phyloP scores from a whole-genome alignment of 2,797 vertebrate species.

The Halcyon badia region DNA sequence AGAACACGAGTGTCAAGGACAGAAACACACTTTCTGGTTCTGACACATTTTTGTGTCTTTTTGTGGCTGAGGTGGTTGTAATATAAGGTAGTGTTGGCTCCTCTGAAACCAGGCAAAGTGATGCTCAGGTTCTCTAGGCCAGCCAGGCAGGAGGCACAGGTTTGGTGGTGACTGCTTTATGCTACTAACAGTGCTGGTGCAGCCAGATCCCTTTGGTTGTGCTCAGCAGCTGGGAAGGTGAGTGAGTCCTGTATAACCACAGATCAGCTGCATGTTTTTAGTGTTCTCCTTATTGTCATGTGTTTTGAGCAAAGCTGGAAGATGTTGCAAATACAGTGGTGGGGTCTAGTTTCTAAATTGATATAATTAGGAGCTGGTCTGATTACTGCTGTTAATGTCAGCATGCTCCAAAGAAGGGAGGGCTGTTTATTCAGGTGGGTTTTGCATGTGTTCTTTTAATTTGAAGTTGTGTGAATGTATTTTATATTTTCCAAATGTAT shows the following conservation, averaged over 20 bases:
- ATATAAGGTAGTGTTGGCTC: background rate
- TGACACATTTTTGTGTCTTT: background rate
- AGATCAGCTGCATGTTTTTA: background rate
- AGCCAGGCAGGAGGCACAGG: rapidly evolving
- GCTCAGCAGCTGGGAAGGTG: background rate
- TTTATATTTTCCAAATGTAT: slow-evolving; percentile 11
- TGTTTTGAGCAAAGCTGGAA: background rate
- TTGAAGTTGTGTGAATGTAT: slow-evolving; percentile 11
- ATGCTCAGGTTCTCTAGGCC: background rate
- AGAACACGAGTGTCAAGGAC: background rate
- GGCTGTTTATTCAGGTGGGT: background rate
- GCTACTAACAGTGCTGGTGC: background rate
- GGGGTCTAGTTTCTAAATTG: background rate
- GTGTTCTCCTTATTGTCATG: background rate
- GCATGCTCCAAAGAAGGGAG: background rate
- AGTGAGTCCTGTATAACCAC: background rate
- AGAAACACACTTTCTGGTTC: background rate
- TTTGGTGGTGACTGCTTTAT: background rate
- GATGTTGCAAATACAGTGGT: background rate
- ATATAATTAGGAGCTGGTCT: background rate
- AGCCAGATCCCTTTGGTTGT: background rate
- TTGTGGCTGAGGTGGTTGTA: background rate
- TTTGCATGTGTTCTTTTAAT: background rate
- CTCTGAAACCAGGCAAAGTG: background rate
- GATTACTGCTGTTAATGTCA: slow-evolving; percentile 21